Evolutionary conservation across 2,888 invertebrate species (phyloP).

Genomic region (Dione juno): DNA sequence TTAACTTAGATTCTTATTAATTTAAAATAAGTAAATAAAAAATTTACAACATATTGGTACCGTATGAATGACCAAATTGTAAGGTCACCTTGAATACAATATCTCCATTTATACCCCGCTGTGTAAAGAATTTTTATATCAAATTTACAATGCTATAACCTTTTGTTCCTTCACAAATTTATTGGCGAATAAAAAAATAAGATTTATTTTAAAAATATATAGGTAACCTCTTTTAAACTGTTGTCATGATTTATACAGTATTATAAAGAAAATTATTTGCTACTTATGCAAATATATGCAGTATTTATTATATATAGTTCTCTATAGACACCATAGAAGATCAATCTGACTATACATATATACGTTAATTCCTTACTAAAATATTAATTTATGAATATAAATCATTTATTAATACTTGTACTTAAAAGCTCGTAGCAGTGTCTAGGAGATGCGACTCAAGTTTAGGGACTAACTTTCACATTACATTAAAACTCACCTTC

Average conservation of each 20-base stretch:
- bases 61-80: conserved; percentile 21
- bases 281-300: too few relatives aligned
- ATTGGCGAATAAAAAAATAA: conserved; percentile 7
- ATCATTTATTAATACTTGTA: too few relatives aligned
- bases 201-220: not conserved
- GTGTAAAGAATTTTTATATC: conserved; percentile 19
- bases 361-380: too few relatives aligned
- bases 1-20: not conserved
- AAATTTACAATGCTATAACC: conserved; percentile 22
- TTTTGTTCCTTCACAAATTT: conserved; percentile 25
- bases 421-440: too few relatives aligned
- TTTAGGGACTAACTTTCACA: too few relatives aligned
- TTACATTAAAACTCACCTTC: too few relatives aligned
- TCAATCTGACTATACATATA: too few relatives aligned
- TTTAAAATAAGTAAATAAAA: not conserved
- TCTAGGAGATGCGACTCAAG: too few relatives aligned
- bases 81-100: conserved; percentile 15
- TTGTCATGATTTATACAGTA: not conserved
- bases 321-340: too few relatives aligned
- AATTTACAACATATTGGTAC: not conserved
- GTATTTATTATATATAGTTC: too few relatives aligned
- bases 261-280: not conserved
- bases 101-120: conserved; percentile 24
- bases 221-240: not conserved
- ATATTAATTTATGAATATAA: too few relatives aligned